Conservation (phyloP, 37 sponge, comb jelly and placozoan genomes). For the Petrosia ficiformis region DNA sequence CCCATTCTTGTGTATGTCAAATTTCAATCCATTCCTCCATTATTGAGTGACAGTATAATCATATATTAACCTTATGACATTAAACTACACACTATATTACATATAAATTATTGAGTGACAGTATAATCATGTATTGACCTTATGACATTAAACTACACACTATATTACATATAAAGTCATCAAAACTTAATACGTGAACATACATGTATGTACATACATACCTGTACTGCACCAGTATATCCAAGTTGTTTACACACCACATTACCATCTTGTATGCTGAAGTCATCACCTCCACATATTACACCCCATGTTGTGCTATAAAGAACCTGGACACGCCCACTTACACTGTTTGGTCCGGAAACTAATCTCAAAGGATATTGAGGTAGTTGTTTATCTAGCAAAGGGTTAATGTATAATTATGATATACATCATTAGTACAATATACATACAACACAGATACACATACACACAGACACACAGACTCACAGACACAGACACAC, state of each 20-base stretch:
- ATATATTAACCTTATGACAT: neutral
- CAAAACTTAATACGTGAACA: too few species aligned
- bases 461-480: too few species aligned
- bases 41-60: neutral
- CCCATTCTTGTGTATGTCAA: too few species aligned
- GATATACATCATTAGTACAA: neutral
- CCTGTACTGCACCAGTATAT: conserved; percentile 25
- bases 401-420: neutral
- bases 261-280: conserved; percentile 20
- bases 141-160: too few species aligned
- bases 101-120: too few species aligned
- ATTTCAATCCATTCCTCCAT: neutral
- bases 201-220: too few species aligned
- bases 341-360: neutral
- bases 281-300: conserved; percentile 56
- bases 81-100: too few species aligned
- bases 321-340: conserved; percentile 2
- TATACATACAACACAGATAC: too few species aligned
- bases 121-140: too few species aligned
- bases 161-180: too few species aligned
- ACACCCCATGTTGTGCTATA: neutral
- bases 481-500: too few species aligned
- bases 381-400: neutral
- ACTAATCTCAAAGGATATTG: neutral
- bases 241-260: conserved; percentile 46